Percentiles rank a stretch among this genome's conserved stretches.
Conservation (phyloP, 2,888 invertebrate genomes). For the Morpho helenor region DNA sequence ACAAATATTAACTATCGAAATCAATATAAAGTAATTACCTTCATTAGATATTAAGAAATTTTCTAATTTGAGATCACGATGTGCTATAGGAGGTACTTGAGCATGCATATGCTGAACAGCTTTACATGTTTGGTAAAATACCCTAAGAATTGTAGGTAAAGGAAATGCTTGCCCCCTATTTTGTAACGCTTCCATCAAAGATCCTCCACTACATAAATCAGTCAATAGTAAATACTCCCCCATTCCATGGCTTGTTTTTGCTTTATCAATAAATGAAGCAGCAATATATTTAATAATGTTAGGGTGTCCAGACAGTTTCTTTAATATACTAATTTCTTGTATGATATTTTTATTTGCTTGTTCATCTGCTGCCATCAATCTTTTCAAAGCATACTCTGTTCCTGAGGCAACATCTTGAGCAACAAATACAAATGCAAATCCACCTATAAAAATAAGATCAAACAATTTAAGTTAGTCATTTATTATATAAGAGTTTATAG, state of each 20-base stretch:
- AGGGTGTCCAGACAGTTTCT: conserved; percentile 93
- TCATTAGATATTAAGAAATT: conserved; percentile 93
- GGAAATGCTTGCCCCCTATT: conserved; percentile 81
- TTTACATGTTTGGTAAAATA: conserved; percentile 94
- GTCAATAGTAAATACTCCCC: conserved; percentile 95
- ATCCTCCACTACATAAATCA: conserved; percentile 94
- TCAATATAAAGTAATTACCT: conserved; percentile 62
- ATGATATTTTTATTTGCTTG: conserved; percentile 88
- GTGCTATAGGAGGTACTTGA: conserved; percentile 93
- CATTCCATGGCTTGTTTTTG: conserved; percentile 88
- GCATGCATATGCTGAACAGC: conserved; percentile 97
- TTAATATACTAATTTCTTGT: conserved; percentile 90
- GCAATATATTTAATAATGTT: conserved; percentile 95
- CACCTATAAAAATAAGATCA: conserved; percentile 83
- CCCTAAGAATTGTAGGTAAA: conserved; percentile 84
- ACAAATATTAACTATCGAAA: no score
- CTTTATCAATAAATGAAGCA: conserved; percentile 88
- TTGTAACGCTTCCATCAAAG: conserved; percentile 82
- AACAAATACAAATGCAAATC: conserved; percentile 96
- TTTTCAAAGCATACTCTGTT: conserved; percentile 95
- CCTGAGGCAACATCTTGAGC: conserved; percentile 93
- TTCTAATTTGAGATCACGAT: conserved; percentile 97
- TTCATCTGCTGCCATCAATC: conserved; percentile 90
- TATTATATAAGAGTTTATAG: background rate
- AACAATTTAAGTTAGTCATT: no score